Conservation (phyloP, 2,888 invertebrate species). For the Protonemura montana region DNA sequence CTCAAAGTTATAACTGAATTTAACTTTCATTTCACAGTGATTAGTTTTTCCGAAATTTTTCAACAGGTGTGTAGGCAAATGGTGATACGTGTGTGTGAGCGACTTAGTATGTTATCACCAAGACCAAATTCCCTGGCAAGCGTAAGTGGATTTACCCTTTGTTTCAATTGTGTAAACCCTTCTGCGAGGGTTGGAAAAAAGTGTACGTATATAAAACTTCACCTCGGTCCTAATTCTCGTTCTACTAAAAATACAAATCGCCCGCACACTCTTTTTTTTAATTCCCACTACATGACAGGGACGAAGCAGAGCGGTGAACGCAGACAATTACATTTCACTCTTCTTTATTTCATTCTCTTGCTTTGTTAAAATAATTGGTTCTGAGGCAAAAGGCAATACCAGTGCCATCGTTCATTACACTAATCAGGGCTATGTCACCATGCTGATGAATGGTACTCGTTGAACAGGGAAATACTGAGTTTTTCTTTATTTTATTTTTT, state of each 20-base stretch:
- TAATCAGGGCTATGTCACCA: neutral
- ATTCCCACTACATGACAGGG: neutral
- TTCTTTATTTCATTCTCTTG: constrained; percentile 5
- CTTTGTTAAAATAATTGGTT: constrained; percentile 3
- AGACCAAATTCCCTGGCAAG: constrained; percentile 17
- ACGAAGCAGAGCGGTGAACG: neutral
- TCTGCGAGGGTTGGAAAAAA: neutral
- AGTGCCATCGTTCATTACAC: neutral
- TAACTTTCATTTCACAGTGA: neutral
- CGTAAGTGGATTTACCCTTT: constrained; percentile 7
- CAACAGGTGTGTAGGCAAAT: constrained; percentile 19
- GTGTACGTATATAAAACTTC: neutral
- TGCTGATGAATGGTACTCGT: neutral
- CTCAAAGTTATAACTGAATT: neutral
- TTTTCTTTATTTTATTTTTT: too few species aligned
- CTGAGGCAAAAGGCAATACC: constrained; percentile 12
- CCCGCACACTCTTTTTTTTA: neutral
- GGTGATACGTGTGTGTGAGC: neutral
- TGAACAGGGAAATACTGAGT: neutral
- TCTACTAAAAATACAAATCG: neutral
- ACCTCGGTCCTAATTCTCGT: neutral
- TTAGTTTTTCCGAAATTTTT: neutral
- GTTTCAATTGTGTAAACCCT: constrained; percentile 21
- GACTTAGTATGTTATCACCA: neutral
- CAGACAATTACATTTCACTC: neutral